These are phyloP conservation scores for Araneus ventricosus DNA, from an alignment of 1,140 invertebrate genomes.

Conservation along the genomic window DNA sequence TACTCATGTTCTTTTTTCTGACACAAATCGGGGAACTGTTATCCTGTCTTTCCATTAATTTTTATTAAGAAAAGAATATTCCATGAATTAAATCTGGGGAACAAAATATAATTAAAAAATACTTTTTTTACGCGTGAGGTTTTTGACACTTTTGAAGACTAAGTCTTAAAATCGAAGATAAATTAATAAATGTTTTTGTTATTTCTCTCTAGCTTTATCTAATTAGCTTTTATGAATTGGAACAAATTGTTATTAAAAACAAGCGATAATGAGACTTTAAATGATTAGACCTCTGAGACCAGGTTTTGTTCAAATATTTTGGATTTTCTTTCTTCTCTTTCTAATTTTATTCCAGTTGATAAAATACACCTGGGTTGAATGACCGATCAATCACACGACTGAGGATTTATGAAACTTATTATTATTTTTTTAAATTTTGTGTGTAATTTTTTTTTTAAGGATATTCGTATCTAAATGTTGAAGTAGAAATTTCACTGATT, in stretches of 20 bases:
- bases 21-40: slow-evolving; percentile 1
- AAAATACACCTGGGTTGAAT: not conserved
- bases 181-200: slow-evolving; percentile 6
- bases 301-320: not conserved
- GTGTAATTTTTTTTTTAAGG: no score
- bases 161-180: slow-evolving; percentile 7
- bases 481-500: no score
- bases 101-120: not conserved
- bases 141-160: slow-evolving; percentile 20
- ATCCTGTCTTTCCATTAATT: slow-evolving; percentile 17
- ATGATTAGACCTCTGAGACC: not conserved
- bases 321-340: not conserved
- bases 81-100: not conserved
- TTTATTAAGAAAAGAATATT: not conserved
- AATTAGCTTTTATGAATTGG: not conserved
- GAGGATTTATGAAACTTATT: no score
- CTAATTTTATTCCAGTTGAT: not conserved
- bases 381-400: no score
- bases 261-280: not conserved
- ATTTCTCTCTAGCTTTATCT: not conserved
- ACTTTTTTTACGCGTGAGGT: not conserved
- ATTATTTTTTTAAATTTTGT: no score
- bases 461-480: no score
- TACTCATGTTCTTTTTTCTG: not conserved
- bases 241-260: not conserved